Base-by-base conservation (phyloP, 2,113 vertebrate species). In the Narcine bancroftii region DNA sequence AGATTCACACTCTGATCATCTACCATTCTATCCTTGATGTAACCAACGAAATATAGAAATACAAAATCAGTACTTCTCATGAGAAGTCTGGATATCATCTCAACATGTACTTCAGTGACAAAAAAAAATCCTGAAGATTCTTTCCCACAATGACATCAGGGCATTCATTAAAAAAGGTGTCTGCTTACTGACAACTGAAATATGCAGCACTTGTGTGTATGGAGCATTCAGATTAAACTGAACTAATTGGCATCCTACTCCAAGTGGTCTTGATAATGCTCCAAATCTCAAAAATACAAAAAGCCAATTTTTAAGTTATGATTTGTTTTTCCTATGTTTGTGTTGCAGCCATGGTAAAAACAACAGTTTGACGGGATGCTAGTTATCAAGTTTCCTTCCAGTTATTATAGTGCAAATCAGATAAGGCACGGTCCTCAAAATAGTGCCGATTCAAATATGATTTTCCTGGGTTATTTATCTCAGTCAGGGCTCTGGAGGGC, bases 291-390 rank as follows among this genome's bases (percentile, higher is more conserved):
- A n/a, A 81, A 85, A 60, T 36, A 87, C 56, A 56, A 87, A 87
- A 60, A 87, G 33, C 47, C 29, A 63, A 33, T 87, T 60, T 87
- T 36, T 60, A 60, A 33, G 81, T 53, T 87, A n/a, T 60, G 33
- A 87, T 87, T 60, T 63, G 33, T 33, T 63, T 87, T 87, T 87
- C 81, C 53, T 87, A 17, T 85, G 81, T 87, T 87, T 87, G 33
- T 87, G 17, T 87, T 60, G 36, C 50, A 36, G 53, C 60, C 33
- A 36, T 60, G 53, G 60, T 26, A 53, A 87, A 87, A 87, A 87
- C 81, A 87, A 87, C 81, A 60, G 33, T 36, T 13, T 56, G 53
- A n/a, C 53, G 60, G 53, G 81, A 60, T 17, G 53, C 53, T 36
- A 19, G 53, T n/a, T 60, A 56, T 60, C 1, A 87, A 36, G 26